Conservation (phyloP, 2,113 vertebrate genomes). For the Egretta garzetta region DNA sequence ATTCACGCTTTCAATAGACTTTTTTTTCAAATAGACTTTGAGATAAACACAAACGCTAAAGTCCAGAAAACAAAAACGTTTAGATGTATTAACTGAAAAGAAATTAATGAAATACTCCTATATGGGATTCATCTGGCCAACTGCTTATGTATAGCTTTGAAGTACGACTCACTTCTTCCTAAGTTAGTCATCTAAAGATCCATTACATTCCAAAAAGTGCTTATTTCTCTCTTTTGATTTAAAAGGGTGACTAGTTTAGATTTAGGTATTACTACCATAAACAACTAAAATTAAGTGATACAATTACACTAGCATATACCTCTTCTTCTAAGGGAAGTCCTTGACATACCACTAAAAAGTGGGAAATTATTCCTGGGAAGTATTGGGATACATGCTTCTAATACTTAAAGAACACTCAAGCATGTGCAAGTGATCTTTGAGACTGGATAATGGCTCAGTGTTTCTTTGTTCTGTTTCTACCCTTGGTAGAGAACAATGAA, state of each 20-base stretch:
- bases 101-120: background rate
- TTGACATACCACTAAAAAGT: background rate
- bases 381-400: background rate
- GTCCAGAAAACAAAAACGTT: background rate
- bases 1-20: background rate
- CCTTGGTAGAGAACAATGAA: background rate
- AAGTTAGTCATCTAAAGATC: background rate
- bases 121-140: background rate
- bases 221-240: background rate
- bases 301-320: background rate
- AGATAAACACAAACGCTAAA: background rate
- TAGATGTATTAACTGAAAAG: background rate
- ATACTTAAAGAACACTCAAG: background rate
- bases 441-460: background rate
- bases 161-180: background rate
- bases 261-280: background rate
- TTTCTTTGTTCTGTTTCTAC: background rate
- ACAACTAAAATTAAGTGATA: background rate
- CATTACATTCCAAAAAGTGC: background rate
- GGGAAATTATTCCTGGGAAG: background rate
- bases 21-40: background rate
- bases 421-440: background rate
- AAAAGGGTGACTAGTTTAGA: background rate
- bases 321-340: background rate
- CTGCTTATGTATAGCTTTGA: background rate